Evolutionary conservation across 2,797 vertebrate genomes (phyloP).

Genomic region (Propithecus deckenii): DNA sequence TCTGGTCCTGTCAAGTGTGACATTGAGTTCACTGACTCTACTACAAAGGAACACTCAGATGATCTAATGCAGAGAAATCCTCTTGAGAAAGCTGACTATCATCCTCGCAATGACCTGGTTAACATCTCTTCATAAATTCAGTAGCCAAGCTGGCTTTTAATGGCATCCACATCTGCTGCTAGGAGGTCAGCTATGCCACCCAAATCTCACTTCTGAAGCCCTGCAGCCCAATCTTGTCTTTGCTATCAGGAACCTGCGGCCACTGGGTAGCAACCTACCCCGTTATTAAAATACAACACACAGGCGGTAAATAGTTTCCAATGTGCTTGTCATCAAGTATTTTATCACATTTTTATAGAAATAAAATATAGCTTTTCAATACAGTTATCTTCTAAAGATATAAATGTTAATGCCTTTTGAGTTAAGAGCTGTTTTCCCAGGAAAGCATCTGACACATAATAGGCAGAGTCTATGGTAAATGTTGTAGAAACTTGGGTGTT

Average conservation of each 20-base stretch:
- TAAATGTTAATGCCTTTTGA: background rate
- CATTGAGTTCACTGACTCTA: background rate
- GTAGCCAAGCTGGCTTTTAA: background rate
- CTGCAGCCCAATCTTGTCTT: background rate
- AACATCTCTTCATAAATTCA: conserved; percentile 17
- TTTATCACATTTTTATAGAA: background rate
- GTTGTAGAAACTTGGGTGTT: background rate
- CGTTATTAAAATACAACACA: background rate
- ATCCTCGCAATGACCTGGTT: background rate
- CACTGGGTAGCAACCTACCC: background rate
- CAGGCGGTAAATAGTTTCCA: background rate
- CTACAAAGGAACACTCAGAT: background rate
- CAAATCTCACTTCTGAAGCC: conserved; percentile 5
- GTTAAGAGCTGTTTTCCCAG: background rate
- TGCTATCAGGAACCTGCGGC: background rate
- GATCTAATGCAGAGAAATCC: background rate
- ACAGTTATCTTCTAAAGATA: background rate
- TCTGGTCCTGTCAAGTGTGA: background rate
- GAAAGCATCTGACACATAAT: background rate
- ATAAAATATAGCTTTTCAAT: conserved; percentile 35
- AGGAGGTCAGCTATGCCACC: background rate
- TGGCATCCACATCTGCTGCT: background rate
- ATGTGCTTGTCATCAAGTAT: background rate
- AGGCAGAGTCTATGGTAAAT: background rate
- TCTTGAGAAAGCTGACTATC: background rate